A percentile compares a stretch with the other conserved stretches of the same genome.
phyloP scores from a whole-genome alignment of 1,140 invertebrate genomes.

The Liolophura sinensis region DNA sequence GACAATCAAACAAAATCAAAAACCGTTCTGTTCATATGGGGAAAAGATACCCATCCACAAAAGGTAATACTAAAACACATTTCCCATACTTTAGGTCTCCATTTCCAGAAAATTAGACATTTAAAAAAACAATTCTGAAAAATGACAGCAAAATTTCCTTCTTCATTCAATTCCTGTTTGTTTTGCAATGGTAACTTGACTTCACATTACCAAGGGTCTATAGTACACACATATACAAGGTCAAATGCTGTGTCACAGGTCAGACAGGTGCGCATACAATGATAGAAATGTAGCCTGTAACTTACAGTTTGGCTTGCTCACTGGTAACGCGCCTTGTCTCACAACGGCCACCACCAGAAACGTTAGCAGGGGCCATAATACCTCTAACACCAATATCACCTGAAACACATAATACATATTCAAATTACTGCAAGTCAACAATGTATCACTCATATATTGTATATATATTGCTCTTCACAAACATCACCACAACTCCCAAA shows the following conservation, averaged over 20 bases:
- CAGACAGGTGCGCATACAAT: background rate
- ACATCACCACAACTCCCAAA: too few relatives aligned
- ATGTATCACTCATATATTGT: too few relatives aligned
- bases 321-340: slow-evolving; percentile 24
- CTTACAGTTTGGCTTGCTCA: slow-evolving; percentile 29
- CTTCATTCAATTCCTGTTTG: background rate
- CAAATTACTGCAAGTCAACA: too few relatives aligned
- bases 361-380: slow-evolving; percentile 36
- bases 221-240: too few relatives aligned
- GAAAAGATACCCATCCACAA: background rate
- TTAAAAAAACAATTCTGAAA: background rate
- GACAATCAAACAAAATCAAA: background rate
- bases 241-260: background rate
- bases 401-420: slow-evolving; percentile 18
- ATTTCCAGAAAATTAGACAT: background rate
- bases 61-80: background rate
- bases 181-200: background rate
- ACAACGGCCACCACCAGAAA: slow-evolving; percentile 30
- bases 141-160: background rate
- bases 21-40: background rate
- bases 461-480: too few relatives aligned
- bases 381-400: slow-evolving; percentile 30
- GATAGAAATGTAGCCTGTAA: background rate
- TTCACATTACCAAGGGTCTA: too few relatives aligned
- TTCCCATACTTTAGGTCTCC: background rate